Conservation (phyloP, 2,113 vertebrate genomes). For the Nicator chloris region DNA sequence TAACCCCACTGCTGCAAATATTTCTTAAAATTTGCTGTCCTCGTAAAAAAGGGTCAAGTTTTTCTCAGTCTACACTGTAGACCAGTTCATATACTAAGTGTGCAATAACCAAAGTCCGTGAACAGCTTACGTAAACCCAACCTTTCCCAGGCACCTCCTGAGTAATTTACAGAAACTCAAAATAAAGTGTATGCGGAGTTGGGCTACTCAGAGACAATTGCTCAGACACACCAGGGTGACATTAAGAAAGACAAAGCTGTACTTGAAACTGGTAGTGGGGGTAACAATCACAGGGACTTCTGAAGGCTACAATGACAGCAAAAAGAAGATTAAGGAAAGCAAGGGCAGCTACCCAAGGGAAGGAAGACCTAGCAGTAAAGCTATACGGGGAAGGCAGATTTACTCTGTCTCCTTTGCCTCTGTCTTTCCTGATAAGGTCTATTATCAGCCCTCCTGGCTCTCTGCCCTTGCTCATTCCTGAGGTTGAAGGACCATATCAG, state of each 20-base stretch:
- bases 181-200: background rate
- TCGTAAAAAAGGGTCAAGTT: background rate
- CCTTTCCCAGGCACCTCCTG: background rate
- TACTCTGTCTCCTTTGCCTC: background rate
- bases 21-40: background rate
- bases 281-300: background rate
- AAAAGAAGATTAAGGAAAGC: background rate
- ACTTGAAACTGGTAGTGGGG: background rate
- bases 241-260: background rate
- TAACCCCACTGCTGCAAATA: background rate
- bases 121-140: background rate
- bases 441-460: background rate
- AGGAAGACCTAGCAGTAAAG: background rate
- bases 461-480: background rate
- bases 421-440: background rate
- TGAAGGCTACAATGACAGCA: background rate
- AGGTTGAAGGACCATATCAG: background rate
- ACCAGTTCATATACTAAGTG: background rate
- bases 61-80: background rate
- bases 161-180: background rate
- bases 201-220: background rate
- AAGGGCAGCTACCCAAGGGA: background rate
- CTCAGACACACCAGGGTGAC: background rate
- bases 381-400: background rate
- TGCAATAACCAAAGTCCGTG: background rate